These are phyloP conservation scores for Caloenas nicobarica DNA, from an alignment of 2,113 vertebrate species.

Conservation along the genomic window DNA sequence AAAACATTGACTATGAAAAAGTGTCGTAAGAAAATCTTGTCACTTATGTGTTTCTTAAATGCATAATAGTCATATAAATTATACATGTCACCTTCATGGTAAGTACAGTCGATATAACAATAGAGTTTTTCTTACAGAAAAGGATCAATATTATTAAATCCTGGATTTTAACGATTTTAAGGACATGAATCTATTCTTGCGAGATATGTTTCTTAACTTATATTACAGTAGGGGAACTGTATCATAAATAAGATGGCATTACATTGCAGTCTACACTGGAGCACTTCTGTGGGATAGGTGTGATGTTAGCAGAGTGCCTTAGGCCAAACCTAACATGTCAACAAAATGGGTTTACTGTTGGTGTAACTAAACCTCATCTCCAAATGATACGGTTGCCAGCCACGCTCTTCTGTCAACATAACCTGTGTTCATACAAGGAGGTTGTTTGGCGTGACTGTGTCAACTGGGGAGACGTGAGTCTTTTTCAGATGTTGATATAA, in stretches of 20 bases:
- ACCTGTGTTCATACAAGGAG: background rate
- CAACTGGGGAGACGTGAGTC: background rate
- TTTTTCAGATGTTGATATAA: background rate
- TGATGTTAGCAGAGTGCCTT: slow-evolving; percentile 6
- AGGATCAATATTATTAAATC: background rate
- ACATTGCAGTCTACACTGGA: background rate
- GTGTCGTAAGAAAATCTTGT: background rate
- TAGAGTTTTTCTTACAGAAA: background rate
- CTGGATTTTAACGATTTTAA: background rate
- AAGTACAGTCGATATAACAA: background rate
- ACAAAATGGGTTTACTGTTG: slow-evolving; percentile 3
- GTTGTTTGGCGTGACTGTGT: background rate
- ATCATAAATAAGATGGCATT: background rate
- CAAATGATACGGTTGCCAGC: background rate
- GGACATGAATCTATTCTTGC: background rate
- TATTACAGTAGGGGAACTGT: background rate
- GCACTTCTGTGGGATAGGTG: background rate
- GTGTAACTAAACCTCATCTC: slow-evolving; percentile 26
- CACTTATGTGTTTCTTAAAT: background rate
- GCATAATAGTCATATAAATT: background rate
- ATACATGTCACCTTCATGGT: background rate
- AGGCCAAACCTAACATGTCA: slow-evolving; percentile 24
- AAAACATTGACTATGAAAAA: background rate
- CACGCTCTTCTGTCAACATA: background rate
- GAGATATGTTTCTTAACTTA: background rate